Conservation (phyloP, 2,797 vertebrate species). For the Aulostomus chinensis region DNA sequence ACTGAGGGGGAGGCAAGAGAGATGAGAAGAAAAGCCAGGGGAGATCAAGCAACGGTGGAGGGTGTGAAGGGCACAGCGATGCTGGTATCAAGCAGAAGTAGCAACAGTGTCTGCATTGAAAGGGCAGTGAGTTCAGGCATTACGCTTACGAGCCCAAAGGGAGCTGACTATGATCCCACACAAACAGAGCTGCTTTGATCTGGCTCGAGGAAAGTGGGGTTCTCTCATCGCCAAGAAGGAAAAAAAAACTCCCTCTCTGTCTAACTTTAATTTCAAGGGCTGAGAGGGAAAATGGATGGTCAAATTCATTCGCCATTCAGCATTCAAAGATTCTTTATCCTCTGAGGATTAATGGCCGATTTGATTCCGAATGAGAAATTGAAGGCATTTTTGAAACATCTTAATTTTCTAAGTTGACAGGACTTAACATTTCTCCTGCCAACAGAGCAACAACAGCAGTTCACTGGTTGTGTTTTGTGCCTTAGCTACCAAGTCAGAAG, state of each 20-base stretch:
- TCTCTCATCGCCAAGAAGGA: conserved; percentile 43
- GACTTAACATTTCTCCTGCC: conserved; percentile 42
- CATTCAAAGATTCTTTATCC: conserved; percentile 51
- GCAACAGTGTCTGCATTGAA: conserved; percentile 24
- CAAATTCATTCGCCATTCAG: conserved; percentile 61
- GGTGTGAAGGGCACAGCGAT: conserved; percentile 17
- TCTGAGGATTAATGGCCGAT: conserved; percentile 60
- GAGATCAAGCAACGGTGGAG: conserved; percentile 21
- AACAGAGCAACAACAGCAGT: conserved; percentile 53
- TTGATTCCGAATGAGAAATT: conserved; percentile 52
- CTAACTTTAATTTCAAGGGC: conserved; percentile 47
- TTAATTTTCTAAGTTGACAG: conserved; percentile 61
- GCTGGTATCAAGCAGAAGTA: conserved; percentile 33
- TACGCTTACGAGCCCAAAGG: conserved; percentile 44
- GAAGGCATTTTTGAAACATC: conserved; percentile 56
- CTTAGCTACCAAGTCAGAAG: conserved; percentile 50
- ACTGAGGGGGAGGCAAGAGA: conserved; percentile 17
- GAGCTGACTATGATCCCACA: conserved; percentile 39
- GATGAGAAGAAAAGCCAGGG: conserved; percentile 30
- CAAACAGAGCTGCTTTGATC: conserved; percentile 54
- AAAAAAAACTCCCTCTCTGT: conserved; percentile 12
- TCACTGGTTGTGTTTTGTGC: conserved; percentile 53
- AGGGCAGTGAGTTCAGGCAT: conserved; percentile 43
- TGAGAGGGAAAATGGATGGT: conserved; percentile 43
- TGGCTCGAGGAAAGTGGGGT: conserved; percentile 34